Conservation (phyloP, 2,888 invertebrate species). For the Chrysodeixis includens region DNA sequence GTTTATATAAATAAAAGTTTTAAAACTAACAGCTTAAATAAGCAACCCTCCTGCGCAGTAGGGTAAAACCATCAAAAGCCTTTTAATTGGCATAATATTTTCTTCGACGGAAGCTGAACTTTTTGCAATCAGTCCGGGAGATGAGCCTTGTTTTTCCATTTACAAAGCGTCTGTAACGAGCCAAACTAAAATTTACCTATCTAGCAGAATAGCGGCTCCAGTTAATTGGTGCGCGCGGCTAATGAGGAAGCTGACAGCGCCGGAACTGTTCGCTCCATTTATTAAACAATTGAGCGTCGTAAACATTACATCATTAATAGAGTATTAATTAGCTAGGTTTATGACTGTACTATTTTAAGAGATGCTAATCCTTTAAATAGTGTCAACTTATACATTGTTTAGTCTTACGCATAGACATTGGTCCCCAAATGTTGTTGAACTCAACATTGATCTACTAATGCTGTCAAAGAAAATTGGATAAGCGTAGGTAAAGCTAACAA, state of each 20-base stretch:
- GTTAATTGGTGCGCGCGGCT: constrained; percentile 82
- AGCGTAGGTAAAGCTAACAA: too few relatives aligned
- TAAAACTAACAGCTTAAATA: too few relatives aligned
- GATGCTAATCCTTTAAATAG: not conserved
- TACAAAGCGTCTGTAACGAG: constrained; percentile 39
- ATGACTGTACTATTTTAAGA: constrained; percentile 47
- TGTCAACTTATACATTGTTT: not conserved
- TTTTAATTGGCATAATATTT: not conserved
- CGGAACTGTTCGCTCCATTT: constrained; percentile 87
- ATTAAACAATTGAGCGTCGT: constrained; percentile 81
- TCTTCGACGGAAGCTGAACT: not conserved
- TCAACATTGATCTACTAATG: not conserved
- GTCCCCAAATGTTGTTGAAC: too few relatives aligned
- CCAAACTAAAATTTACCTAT: constrained; percentile 74
- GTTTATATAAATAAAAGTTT: too few relatives aligned
- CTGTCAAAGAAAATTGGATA: too few relatives aligned
- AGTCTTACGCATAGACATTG: not conserved
- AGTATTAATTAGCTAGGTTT: constrained; percentile 57
- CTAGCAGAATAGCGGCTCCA: constrained; percentile 74
- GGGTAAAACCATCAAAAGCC: not conserved
- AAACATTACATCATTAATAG: constrained; percentile 77
- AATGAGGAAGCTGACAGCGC: constrained; percentile 87
- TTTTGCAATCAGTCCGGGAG: not conserved
- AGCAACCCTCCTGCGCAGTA: too few relatives aligned
- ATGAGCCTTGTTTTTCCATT: constrained; percentile 18